A percentile compares a stretch with the other conserved stretches of the same genome.
Evolutionary conservation across 1,140 invertebrate genomes (phyloP).

Genomic region (Panonychus citri): DNA sequence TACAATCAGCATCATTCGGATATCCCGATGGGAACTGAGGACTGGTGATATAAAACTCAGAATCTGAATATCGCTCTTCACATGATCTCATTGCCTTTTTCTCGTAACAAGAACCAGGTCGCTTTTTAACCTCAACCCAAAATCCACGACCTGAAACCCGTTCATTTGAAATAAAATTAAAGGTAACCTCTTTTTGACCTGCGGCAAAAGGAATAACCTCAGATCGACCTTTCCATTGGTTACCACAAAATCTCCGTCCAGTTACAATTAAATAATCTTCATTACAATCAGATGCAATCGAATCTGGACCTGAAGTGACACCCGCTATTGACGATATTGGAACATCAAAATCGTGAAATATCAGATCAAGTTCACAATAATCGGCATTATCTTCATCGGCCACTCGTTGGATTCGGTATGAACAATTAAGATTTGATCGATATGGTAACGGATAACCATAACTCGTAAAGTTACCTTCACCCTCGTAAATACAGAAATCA

Average conservation of each 20-base stretch:
- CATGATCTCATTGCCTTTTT: background rate
- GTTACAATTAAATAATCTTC: constrained; percentile 13
- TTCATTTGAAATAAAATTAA: constrained; percentile 12
- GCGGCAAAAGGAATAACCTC: constrained; percentile 11
- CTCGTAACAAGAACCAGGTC: background rate
- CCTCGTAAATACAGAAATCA: constrained; percentile 15
- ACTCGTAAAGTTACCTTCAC: constrained; percentile 14
- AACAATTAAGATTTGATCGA: constrained; percentile 11
- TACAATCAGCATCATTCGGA: constrained; percentile 8
- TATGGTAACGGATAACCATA: constrained; percentile 14
- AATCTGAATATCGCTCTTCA: constrained; percentile 5
- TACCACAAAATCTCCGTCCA: constrained; percentile 13
- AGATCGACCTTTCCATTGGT: constrained; percentile 7
- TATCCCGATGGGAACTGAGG: constrained; percentile 13
- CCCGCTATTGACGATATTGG: background rate
- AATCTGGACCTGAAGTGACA: background rate
- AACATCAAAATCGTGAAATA: constrained; percentile 16
- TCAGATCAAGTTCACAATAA: constrained; percentile 11
- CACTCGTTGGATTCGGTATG: constrained; percentile 12
- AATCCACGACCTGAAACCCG: constrained; percentile 11
- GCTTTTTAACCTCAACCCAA: constrained; percentile 12
- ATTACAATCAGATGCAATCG: constrained; percentile 1
- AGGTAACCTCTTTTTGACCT: constrained; percentile 8
- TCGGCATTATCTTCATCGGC: constrained; percentile 7
- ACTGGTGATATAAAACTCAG: constrained; percentile 10